Evolutionary conservation across 2,113 vertebrate genomes (phyloP).

Genomic region (Mustelus asterias): DNA sequence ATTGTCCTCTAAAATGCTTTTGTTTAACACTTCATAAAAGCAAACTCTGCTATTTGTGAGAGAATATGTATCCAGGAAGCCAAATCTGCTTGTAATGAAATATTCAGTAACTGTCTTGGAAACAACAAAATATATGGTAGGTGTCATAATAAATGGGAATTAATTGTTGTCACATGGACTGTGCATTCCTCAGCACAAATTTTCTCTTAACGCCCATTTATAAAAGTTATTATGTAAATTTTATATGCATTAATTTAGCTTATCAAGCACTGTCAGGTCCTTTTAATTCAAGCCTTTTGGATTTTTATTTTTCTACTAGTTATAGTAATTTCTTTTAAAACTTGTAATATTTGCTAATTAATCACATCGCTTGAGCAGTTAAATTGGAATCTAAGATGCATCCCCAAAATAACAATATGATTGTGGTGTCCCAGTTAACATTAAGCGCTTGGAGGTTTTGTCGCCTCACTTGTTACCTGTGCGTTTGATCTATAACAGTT

Average conservation of each 20-base stretch:
- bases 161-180: not conserved
- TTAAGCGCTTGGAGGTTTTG: not conserved
- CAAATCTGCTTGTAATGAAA: not conserved
- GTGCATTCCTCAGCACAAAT: not conserved
- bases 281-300: not conserved
- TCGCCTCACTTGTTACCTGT: not conserved
- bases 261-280: not conserved
- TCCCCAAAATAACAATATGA: not conserved
- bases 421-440: not conserved
- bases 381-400: not conserved
- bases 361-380: not conserved
- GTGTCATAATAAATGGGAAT: conserved; percentile 3
- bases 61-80: not conserved
- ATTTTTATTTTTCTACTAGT: not conserved
- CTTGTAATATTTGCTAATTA: no score
- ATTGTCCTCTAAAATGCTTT: not conserved
- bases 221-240: not conserved
- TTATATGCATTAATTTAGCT: not conserved
- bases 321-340: no score
- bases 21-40: not conserved
- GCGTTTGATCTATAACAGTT: not conserved
- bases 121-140: not conserved
- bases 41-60: not conserved
- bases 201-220: not conserved
- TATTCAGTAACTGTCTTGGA: not conserved